A percentile compares a stretch with the other conserved stretches of the same genome.
Conservation (phyloP, 2,797 vertebrate genomes). For the Coranthus polyacanthus region DNA sequence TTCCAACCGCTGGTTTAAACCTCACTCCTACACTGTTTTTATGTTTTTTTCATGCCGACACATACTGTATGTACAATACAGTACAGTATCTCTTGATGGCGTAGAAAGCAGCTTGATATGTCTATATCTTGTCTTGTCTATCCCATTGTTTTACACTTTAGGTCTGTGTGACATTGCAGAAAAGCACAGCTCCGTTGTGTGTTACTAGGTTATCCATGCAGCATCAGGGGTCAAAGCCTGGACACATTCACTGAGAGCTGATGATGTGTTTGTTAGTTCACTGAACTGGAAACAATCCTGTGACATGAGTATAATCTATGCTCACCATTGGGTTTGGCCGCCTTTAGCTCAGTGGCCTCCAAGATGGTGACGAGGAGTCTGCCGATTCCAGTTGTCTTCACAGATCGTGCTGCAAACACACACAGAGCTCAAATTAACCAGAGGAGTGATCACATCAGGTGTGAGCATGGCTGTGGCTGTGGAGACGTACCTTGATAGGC, state of each 20-base stretch:
- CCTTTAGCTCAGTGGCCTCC: slow-evolving; percentile 94
- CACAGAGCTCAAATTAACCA: slow-evolving; percentile 6
- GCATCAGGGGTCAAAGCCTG: slow-evolving; percentile 2
- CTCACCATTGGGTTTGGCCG: slow-evolving; percentile 92
- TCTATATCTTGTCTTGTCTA: too few species aligned
- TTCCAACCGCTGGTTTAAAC: too few species aligned
- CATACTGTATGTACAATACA: too few species aligned
- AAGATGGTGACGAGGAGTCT: slow-evolving; percentile 93
- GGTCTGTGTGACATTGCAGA: too few species aligned
- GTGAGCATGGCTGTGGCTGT: not conserved
- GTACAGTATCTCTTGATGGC: too few species aligned
- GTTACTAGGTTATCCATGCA: not conserved
- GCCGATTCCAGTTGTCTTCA: slow-evolving; percentile 93
- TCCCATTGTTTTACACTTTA: too few species aligned
- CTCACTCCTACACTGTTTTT: too few species aligned
- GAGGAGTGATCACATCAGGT: not conserved
- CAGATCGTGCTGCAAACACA: slow-evolving; percentile 87
- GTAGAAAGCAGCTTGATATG: too few species aligned
- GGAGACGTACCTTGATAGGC: slow-evolving; percentile 92
- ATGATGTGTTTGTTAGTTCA: slow-evolving; percentile 10
- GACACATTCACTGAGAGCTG: not conserved
- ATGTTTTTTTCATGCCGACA: too few species aligned
- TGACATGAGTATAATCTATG: slow-evolving; percentile 1
- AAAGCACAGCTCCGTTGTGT: too few species aligned
- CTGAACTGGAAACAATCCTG: not conserved